Evolutionary conservation across 2,797 vertebrate species (phyloP).

Genomic region (Pangasius macronema): DNA sequence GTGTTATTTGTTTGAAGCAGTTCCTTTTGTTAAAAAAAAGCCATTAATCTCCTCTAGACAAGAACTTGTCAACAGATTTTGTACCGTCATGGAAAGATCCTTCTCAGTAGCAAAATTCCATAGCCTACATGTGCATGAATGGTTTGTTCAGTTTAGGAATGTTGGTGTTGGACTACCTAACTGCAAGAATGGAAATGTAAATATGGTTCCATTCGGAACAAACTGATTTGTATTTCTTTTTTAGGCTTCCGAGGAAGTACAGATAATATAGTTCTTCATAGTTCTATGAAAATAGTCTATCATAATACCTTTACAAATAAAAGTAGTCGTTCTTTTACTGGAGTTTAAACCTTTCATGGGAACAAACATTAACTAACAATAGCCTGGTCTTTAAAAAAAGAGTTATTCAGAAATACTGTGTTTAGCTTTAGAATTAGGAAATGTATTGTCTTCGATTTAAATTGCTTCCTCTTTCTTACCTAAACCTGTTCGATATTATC

Average conservation of each 20-base stretch:
- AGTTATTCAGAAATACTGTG: background rate
- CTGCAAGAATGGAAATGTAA: slow-evolving; percentile 16
- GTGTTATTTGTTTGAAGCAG: background rate
- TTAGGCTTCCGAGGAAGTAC: background rate
- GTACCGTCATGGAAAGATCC: background rate
- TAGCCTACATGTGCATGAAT: slow-evolving; percentile 14
- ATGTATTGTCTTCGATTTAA: background rate
- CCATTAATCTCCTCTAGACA: slow-evolving; percentile 12
- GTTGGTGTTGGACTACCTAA: background rate
- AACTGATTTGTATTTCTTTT: background rate
- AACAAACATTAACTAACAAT: slow-evolving; percentile 1
- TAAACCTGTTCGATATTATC: background rate
- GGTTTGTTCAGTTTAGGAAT: slow-evolving; percentile 14
- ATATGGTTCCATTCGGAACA: background rate
- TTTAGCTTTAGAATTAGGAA: background rate
- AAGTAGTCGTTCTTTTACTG: background rate
- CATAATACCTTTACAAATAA: background rate
- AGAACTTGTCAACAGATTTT: slow-evolving; percentile 20
- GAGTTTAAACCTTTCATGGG: background rate
- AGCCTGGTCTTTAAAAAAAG: background rate
- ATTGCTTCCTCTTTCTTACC: background rate
- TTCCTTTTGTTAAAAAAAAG: background rate
- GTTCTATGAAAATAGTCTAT: background rate
- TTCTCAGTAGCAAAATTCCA: slow-evolving; percentile 3
- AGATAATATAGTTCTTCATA: background rate